Conservation (phyloP, 2,113 vertebrate genomes). For the Cyanoderma ruficeps region DNA sequence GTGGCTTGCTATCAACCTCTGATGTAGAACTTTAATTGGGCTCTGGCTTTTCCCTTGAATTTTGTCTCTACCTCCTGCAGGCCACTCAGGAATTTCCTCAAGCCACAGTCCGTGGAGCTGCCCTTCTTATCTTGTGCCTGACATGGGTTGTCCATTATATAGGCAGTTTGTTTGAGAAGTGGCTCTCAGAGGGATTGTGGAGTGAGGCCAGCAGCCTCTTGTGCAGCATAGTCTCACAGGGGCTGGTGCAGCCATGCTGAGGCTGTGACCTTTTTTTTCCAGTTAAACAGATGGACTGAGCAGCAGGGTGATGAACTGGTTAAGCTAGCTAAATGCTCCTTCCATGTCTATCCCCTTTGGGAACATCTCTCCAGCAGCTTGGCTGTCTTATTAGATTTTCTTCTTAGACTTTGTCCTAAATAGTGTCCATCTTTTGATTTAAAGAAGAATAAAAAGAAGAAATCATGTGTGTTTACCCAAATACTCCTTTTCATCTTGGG, state of each 20-base stretch:
- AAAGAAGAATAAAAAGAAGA: neutral
- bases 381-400: neutral
- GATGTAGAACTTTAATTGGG: neutral
- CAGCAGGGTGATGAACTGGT: neutral
- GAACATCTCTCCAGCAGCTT: neutral
- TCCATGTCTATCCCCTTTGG: neutral
- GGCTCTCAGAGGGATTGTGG: neutral
- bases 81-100: neutral
- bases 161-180: neutral
- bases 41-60: neutral
- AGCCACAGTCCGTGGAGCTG: neutral
- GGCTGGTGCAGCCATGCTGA: neutral
- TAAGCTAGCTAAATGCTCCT: neutral
- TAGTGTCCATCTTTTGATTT: neutral
- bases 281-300: neutral
- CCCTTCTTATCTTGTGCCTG: neutral
- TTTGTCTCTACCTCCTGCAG: neutral
- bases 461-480: neutral
- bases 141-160: neutral
- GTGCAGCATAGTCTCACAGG: neutral
- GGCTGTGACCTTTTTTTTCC: neutral
- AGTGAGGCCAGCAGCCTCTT: neutral
- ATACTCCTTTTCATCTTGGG: neutral
- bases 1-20: neutral
- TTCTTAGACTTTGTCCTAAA: neutral